Base-by-base conservation (phyloP, 92 coral and sea anemone genomes). In the Heteractis magnifica region DNA sequence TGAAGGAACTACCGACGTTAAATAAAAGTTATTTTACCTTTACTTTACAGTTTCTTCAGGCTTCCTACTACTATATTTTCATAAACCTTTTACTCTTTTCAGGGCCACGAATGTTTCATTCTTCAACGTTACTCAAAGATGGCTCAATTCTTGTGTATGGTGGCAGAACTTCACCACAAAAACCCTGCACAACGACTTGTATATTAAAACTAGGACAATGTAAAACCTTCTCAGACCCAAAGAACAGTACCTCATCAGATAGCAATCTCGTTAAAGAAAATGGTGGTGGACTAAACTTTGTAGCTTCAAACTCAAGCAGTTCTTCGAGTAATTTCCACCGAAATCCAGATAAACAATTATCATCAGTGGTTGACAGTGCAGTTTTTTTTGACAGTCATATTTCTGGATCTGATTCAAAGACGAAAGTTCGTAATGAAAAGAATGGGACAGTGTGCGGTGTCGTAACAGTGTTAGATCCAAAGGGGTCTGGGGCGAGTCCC, bases 151-250 rank as follows among this genome's bases (percentile, higher is more conserved):
- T 93, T 13, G 71, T 93, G 48, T 83, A 89, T 72, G 98, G 98
- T 20, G 98, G 98, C 19, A 82, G 98, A n/a, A 87, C 93, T 10
- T 93, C 98, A 8, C 98, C 98, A 14, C 53, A 86, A 53, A 91
- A 87, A 14, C 94, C 98, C 4, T 91, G 91, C 56, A 41, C 71
- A 10, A 77, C 83, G 48, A 85, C 89, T 16, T 13, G 82, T 75
- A 50, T 83, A 15, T 75, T 91, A 21, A 52, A 79, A 82, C 48
- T 81, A n/a, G 77, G 76, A 4, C 65, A 51, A 55, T 44, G 1
- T 14, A 55, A 52, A 78, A 13, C 70, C 0, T 16, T 52, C 20
- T 49, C 78, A 7, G 49, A 49, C 7, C 6, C 12, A 7, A 12
- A 26, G 26, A 68, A 68, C 73, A 21, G 5, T 23, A 20, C 26